Evolutionary conservation across 2,113 vertebrate genomes (phyloP), one percentile per base, ranked within the genome.

Genomic region (Myotis lucifugus): DNA sequence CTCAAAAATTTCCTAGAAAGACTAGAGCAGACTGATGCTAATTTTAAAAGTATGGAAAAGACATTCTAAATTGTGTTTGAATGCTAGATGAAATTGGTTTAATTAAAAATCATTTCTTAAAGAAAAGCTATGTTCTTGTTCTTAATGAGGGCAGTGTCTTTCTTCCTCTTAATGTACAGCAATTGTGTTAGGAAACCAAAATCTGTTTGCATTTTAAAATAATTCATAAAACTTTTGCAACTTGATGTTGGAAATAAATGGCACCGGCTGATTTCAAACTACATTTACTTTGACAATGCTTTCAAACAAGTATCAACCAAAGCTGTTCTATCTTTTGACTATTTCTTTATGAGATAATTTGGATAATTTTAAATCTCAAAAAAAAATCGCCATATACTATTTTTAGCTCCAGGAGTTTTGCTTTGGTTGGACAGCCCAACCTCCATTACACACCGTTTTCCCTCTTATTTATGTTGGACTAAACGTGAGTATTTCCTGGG

Each of bases 41-140:
- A 90, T 88, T 96, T 94, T 96, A 74, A 78, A 81, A 69, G 40
- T 27, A 92, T 48, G 90, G 66, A 90, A 52, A 85, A 93, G 69
- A 94, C 81, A 72, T 70, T 90, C 61, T 86, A 66, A 88, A 73
- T 32, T 3, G 46, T 72, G 91, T 96, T 91, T 73, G 40, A 95
- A 79, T 93, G 79, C 50, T 95, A 83, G 78, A 72, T 69, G 8
- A 92, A 96, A 92, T 96, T 93, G 48, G 19, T 89, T 96, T 96
- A 93, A 93, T 90, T 95, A 95, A 93, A 94, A 96, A 85, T 90
- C 72, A 90, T 94, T 96, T 94, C 78, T 86, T 96, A 72, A 89
- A 93, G 78, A 83, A 95, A 96, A 83, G 82, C 88, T 96, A 83
- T 56, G 23, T 88, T 95, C 84, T 93, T 64, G 64, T 91, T 73